Evolutionary conservation across 2,888 invertebrate species (phyloP), one percentile per base, ranked within the genome.

Genomic region (Xiphydria camelus): DNA sequence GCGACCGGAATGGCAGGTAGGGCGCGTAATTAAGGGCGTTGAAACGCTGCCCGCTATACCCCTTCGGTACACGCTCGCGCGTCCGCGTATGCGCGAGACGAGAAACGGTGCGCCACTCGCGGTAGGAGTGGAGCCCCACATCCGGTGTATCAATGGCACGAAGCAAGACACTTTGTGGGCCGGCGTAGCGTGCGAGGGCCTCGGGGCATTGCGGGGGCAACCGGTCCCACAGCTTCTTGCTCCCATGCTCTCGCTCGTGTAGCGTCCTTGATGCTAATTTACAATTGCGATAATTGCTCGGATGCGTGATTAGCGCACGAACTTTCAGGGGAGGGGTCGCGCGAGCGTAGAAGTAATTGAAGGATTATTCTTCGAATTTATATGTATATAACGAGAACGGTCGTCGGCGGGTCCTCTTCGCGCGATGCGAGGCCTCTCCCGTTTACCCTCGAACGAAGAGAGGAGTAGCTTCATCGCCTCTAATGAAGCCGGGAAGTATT

Each of bases 221-320:
- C 38, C 36, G 33, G 45, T 48, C 41, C 26, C 37, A 29, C 48
- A 40, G 35, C 29, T 43, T 39, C 35, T 36, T 36, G 12, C 21
- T 34, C 33, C 35, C 38, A 39, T 39, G 33, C n/a, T 36, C 15
- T 7, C 38, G 20, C 9, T n/a, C n/a, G n/a, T n/a, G n/a, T n/a
- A n/a, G n/a, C n/a, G n/a, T n/a, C n/a, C n/a, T n/a, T n/a, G n/a
- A n/a, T 31, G 41, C 41, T 49, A 41, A 49, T 46, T 38, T 45
- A 21, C 32, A 26, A 46, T 49, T 46, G 38, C 39, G 39, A 45
- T 46, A 41, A 46, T 46, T 45, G 45, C 45, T 26, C 42, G 35
- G 39, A 12, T 9, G 22, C 15, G 22, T 26, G 26, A 7, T 26
- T 6, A 26, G 2, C 12, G 26, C 4, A 1, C 12, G 26, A 26